A percentile compares a stretch with the other conserved stretches of the same genome.
Evolutionary conservation across 2,797 vertebrate genomes (phyloP).

Genomic region (Notoglanidium macrostoma): DNA sequence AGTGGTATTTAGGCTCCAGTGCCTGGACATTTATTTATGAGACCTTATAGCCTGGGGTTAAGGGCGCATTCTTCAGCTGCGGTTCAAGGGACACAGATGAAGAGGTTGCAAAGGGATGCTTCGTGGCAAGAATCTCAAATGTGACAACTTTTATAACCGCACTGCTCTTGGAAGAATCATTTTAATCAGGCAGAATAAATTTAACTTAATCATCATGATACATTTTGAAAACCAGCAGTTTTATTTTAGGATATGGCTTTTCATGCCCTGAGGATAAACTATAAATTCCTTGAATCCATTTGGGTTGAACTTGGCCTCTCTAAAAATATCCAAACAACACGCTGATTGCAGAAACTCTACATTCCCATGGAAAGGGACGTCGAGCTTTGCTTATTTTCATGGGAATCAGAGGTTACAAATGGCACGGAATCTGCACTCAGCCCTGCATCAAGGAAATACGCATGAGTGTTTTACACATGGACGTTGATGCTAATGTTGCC

Average conservation of each 20-base stretch:
- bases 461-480: constrained; percentile 24
- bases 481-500: background rate
- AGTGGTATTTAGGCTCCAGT: constrained; percentile 34
- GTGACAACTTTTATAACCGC: background rate
- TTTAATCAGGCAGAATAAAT: background rate
- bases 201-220: background rate
- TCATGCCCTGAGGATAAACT: constrained; percentile 14
- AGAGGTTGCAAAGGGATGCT: constrained; percentile 8
- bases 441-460: constrained; percentile 4
- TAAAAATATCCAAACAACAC: constrained; percentile 29
- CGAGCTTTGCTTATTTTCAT: constrained; percentile 39
- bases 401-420: constrained; percentile 31
- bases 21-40: constrained; percentile 41
- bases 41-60: constrained; percentile 25
- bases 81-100: constrained; percentile 40
- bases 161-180: background rate
- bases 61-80: constrained; percentile 51
- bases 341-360: constrained; percentile 36
- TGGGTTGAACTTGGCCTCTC: constrained; percentile 31
- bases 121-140: background rate
- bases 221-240: background rate
- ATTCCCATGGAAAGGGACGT: constrained; percentile 26
- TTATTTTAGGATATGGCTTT: constrained; percentile 21
- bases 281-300: constrained; percentile 36
- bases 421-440: constrained; percentile 1